Conservation (phyloP, 2,888 invertebrate genomes). For the Caenorhabditis sinica region DNA sequence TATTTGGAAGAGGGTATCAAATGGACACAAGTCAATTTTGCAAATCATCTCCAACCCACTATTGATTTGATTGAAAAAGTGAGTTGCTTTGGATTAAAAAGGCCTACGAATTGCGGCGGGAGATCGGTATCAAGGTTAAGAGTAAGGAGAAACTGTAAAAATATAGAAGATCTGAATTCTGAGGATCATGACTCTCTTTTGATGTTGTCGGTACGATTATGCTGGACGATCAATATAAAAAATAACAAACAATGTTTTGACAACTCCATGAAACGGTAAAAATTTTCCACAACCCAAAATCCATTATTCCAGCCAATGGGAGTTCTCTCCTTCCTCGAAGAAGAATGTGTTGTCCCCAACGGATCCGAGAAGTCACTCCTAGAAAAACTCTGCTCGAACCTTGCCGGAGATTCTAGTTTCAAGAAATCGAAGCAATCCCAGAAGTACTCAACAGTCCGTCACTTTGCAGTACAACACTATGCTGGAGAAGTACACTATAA, state of each 20-base stretch:
- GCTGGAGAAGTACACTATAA: slow-evolving; percentile 85
- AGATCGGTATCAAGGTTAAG: too few species aligned
- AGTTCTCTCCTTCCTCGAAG: slow-evolving; percentile 81
- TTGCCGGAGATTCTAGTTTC: slow-evolving; percentile 71
- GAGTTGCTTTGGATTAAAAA: too few species aligned
- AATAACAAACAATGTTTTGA: too few species aligned
- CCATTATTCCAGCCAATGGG: slow-evolving; percentile 82
- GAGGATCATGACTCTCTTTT: too few species aligned
- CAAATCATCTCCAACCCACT: slow-evolving; percentile 81
- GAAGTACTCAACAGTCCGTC: slow-evolving; percentile 76
- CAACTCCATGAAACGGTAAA: too few species aligned
- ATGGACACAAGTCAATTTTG: slow-evolving; percentile 94
- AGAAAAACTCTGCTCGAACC: slow-evolving; percentile 77
- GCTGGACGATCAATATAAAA: too few species aligned
- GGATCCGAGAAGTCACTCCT: slow-evolving; percentile 79
- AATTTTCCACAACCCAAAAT: too few species aligned
- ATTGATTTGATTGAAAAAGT: slow-evolving; percentile 82
- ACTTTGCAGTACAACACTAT: slow-evolving; percentile 84
- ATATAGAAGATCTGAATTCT: too few species aligned
- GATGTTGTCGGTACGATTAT: too few species aligned
- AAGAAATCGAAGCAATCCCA: slow-evolving; percentile 82
- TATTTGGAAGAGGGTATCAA: slow-evolving; percentile 81
- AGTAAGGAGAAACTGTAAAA: too few species aligned
- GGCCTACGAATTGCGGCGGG: too few species aligned
- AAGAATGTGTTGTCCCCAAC: slow-evolving; percentile 83